Conservation (phyloP, 2,888 invertebrate genomes). For the Diaperis boleti region DNA sequence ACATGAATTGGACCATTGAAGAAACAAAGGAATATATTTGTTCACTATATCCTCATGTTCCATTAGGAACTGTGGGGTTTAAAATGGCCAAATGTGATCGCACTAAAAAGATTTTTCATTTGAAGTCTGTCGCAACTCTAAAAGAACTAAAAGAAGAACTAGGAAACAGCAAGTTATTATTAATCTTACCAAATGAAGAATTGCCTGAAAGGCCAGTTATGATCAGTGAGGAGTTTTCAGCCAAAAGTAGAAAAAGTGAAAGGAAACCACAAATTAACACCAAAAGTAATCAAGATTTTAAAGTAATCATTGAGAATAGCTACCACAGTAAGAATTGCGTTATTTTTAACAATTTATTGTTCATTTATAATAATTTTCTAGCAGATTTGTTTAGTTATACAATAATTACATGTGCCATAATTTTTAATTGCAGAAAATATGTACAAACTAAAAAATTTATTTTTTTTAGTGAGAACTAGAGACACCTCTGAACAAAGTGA, state of each 20-base stretch:
- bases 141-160: conserved; percentile 33
- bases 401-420: too few species aligned
- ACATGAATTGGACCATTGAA: conserved; percentile 22
- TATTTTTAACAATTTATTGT: neutral
- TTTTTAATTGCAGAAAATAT: too few species aligned
- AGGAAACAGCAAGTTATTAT: conserved; percentile 24
- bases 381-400: too few species aligned
- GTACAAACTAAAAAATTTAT: too few species aligned
- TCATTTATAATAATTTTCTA: too few species aligned
- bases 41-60: conserved; percentile 24
- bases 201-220: conserved; percentile 9
- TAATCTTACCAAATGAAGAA: conserved; percentile 28
- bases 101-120: conserved; percentile 14
- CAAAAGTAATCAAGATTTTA: conserved; percentile 22
- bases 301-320: conserved; percentile 23
- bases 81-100: conserved; percentile 29
- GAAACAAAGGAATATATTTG: conserved; percentile 20
- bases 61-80: conserved; percentile 18
- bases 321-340: conserved; percentile 10
- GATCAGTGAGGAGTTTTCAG: conserved; percentile 1
- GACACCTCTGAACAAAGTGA: conserved; percentile 62
- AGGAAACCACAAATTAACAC: conserved; percentile 11
- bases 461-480: conserved; percentile 9
- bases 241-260: conserved; percentile 14
- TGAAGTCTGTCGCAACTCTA: conserved; percentile 20